Evolutionary conservation across 2,888 invertebrate species (phyloP).

Genomic region (Sarcophaga subvicina): DNA sequence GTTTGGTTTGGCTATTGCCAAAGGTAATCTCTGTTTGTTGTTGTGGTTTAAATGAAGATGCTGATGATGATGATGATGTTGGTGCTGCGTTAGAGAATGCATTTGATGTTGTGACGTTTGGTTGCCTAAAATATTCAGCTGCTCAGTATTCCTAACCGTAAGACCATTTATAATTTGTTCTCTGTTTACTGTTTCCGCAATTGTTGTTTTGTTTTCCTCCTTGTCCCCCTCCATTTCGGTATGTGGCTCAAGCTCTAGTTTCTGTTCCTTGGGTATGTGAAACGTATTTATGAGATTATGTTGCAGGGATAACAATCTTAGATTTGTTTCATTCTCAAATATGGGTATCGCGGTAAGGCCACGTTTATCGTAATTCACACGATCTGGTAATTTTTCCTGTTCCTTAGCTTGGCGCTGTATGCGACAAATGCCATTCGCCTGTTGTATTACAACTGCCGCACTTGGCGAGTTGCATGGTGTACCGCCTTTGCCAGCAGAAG

Average conservation of each 20-base stretch:
- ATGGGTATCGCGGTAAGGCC: slow-evolving; percentile 91
- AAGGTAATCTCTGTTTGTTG: slow-evolving; percentile 57
- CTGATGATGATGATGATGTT: slow-evolving; percentile 35
- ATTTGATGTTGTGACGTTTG: slow-evolving; percentile 43
- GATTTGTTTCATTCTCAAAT: slow-evolving; percentile 90
- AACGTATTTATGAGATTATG: slow-evolving; percentile 91
- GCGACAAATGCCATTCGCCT: slow-evolving; percentile 82
- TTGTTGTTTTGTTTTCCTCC: not conserved
- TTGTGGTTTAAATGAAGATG: slow-evolving; percentile 23
- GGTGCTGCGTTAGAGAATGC: not conserved
- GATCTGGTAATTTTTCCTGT: slow-evolving; percentile 92
- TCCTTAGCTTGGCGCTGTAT: slow-evolving; percentile 89
- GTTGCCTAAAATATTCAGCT: slow-evolving; percentile 38
- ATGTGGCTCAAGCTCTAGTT: not conserved
- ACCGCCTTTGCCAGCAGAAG: slow-evolving; percentile 51
- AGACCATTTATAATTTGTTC: slow-evolving; percentile 46
- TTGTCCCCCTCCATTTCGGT: not conserved
- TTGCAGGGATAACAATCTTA: slow-evolving; percentile 93
- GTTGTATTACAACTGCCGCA: slow-evolving; percentile 75
- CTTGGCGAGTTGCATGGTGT: slow-evolving; percentile 60
- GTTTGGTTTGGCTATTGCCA: slow-evolving; percentile 55
- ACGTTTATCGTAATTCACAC: slow-evolving; percentile 93
- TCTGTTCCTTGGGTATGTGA: slow-evolving; percentile 79
- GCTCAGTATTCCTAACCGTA: slow-evolving; percentile 36
- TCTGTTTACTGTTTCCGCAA: slow-evolving; percentile 34